Percentiles rank a stretch among this genome's conserved stretches.
Conservation (phyloP, 2,113 vertebrate genomes). For the Sebastes fasciatus region DNA sequence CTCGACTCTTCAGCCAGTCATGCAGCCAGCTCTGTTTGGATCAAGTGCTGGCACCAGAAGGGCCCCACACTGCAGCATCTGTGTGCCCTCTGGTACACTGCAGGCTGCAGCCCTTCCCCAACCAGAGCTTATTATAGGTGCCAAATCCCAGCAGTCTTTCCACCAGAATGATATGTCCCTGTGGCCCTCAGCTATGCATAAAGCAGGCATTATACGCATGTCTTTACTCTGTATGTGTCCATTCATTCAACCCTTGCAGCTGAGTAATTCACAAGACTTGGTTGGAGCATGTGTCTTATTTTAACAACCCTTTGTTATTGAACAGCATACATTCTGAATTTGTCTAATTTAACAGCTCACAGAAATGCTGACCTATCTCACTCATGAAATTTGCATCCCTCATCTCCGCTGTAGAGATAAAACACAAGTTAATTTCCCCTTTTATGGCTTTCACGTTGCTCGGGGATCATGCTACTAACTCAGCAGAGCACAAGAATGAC, state of each 20-base stretch:
- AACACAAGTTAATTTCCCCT: slow-evolving; percentile 3
- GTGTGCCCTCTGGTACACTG: slow-evolving; percentile 35
- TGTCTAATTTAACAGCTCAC: not conserved
- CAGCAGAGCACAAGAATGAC: not conserved
- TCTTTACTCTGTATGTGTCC: not conserved
- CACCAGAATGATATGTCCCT: slow-evolving; percentile 12
- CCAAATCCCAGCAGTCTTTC: slow-evolving; percentile 21
- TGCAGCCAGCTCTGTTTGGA: slow-evolving; percentile 39
- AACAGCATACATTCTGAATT: not conserved
- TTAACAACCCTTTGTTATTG: not conserved
- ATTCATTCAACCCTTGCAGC: not conserved
- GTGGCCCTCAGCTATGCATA: not conserved
- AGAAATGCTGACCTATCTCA: slow-evolving; percentile 15
- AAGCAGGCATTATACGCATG: not conserved
- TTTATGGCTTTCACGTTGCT: slow-evolving; percentile 16
- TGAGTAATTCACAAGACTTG: not conserved
- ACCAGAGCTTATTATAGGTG: slow-evolving; percentile 48
- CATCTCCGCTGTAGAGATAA: slow-evolving; percentile 14
- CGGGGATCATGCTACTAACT: not conserved
- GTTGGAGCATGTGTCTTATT: not conserved
- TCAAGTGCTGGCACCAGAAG: slow-evolving; percentile 50
- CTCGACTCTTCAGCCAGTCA: slow-evolving; percentile 17
- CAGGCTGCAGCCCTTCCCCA: slow-evolving; percentile 29
- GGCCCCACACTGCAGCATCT: slow-evolving; percentile 56
- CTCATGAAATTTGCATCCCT: slow-evolving; percentile 26